Percentiles rank a stretch among this genome's conserved stretches.
These are phyloP conservation scores for Caenorhabditis becei DNA, from an alignment of 2,888 invertebrate genomes.

Conservation along the genomic window DNA sequence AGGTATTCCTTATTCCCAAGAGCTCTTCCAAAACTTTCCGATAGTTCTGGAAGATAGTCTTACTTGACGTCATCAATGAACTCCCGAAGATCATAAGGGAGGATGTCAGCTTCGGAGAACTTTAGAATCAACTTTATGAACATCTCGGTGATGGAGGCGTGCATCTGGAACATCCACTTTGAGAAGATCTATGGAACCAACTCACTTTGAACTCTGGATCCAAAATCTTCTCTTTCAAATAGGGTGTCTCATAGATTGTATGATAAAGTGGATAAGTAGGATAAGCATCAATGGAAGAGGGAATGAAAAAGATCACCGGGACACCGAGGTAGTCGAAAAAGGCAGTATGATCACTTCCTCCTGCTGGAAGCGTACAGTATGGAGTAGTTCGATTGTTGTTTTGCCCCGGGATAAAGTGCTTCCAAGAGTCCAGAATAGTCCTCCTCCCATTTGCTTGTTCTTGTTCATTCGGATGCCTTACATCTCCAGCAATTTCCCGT, in stretches of 20 bases:
- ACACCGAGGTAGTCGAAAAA: constrained; percentile 81
- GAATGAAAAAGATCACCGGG: constrained; percentile 82
- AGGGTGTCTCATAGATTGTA: constrained; percentile 79
- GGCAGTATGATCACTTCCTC: constrained; percentile 83
- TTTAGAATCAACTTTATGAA: constrained; percentile 82
- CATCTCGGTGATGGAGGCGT: constrained; percentile 80
- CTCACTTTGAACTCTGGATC: constrained; percentile 67
- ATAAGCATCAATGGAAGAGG: constrained; percentile 45
- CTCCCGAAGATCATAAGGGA: constrained; percentile 37
- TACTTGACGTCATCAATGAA: constrained; percentile 15
- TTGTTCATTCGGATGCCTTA: constrained; percentile 71
- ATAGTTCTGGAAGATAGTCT: constrained; percentile 37
- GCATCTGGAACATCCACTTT: constrained; percentile 72
- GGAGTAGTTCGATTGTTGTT: constrained; percentile 26
- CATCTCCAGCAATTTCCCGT: constrained; percentile 81
- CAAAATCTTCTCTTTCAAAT: constrained; percentile 77
- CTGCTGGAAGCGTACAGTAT: constrained; percentile 77
- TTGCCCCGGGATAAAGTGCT: too few species aligned
- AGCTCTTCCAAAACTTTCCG: not conserved
- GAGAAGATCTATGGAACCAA: not conserved
- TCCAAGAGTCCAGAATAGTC: constrained; percentile 79
- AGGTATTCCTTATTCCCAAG: not conserved
- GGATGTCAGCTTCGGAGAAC: constrained; percentile 80
- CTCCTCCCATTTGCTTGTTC: constrained; percentile 65
- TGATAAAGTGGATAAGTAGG: constrained; percentile 78